These are phyloP conservation scores for Gnathonemus echidnorhynchus DNA, from an alignment of 2,113 vertebrate species.

Conservation along the genomic window DNA sequence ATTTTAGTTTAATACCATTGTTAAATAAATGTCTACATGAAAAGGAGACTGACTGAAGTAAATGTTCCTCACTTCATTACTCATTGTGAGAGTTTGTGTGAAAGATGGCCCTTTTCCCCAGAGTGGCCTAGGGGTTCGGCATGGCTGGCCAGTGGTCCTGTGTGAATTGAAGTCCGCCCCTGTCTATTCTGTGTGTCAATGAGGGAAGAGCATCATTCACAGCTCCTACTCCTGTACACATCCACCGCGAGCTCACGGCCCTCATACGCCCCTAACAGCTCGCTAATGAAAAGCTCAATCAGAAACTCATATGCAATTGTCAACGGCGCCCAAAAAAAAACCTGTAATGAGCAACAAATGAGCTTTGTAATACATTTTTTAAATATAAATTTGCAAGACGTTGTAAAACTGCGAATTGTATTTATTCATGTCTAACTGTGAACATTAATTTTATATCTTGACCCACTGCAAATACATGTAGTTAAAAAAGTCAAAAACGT, in stretches of 20 bases:
- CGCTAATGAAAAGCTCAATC: neutral
- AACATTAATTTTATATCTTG: neutral
- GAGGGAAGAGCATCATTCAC: neutral
- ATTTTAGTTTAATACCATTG: neutral
- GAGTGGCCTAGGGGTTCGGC: constrained; percentile 6
- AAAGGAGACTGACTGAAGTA: constrained; percentile 6
- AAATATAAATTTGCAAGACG: neutral
- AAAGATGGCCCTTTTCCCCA: neutral
- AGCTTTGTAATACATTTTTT: neutral
- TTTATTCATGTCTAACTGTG: neutral
- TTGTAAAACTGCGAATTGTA: neutral
- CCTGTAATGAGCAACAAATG: neutral
- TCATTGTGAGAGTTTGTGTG: neutral
- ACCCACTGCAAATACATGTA: neutral
- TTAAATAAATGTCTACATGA: neutral
- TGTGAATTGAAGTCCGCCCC: constrained; percentile 1
- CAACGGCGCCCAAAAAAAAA: constrained; percentile 12
- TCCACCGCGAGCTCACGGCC: neutral
- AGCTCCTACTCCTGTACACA: neutral
- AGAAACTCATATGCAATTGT: neutral
- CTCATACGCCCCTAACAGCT: neutral
- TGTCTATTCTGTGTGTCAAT: neutral
- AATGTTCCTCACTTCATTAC: constrained; percentile 13
- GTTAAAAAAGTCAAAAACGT: neutral
- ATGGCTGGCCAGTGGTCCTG: constrained; percentile 14